Base-by-base conservation (phyloP, 2,113 vertebrate genomes). In the Hemicordylus capensis region DNA sequence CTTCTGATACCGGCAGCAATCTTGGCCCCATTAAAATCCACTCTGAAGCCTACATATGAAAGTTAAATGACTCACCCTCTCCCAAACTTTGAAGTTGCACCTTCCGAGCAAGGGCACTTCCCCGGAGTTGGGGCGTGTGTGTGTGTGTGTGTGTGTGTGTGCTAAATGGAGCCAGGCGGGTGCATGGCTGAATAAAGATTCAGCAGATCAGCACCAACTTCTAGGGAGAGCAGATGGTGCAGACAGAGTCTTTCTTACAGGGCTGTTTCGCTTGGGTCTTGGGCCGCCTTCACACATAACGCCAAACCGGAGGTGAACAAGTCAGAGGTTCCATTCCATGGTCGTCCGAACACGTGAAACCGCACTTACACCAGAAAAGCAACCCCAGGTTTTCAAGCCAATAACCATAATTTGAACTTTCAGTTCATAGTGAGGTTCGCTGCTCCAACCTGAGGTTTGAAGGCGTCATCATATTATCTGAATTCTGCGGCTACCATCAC, bases 51-150 rank as follows among this genome's bases (percentile, higher is more conserved):
- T 83, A 86, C 89, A 77, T 63, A 87, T 0, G 1, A 89, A 80
- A 92, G 91, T 93, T 96, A 92, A 95, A 95, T 95, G 95, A 96
- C 96, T 96, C 94, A 95, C 90, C 72, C 2, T 12, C 87, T 94
- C 91, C 88, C 91, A 93, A 94, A 91, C 91, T 95, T 93, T 63
- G 69, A 91, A 93, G 93, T 72, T 86, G 77, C 44, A 67, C 34
- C 86, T 90, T 89, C 77, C 20, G 90, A 92, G 84, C 91, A 70
- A 59, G 87, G 86, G 90, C 81, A 88, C 42, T 20, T 28, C 1
- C 70, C 58, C 15, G 88, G 85, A 76, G 42, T 39, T 76, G 24
- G n/a, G 63, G 69, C n/a, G 78, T 31, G 31, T 42, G 61, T 31
- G 67, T 58, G 56, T 76, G 58, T 59, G 42, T n/a, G 78, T 31